Evolutionary conservation across 2,113 vertebrate genomes (phyloP).

Genomic region (Bos indicus): DNA sequence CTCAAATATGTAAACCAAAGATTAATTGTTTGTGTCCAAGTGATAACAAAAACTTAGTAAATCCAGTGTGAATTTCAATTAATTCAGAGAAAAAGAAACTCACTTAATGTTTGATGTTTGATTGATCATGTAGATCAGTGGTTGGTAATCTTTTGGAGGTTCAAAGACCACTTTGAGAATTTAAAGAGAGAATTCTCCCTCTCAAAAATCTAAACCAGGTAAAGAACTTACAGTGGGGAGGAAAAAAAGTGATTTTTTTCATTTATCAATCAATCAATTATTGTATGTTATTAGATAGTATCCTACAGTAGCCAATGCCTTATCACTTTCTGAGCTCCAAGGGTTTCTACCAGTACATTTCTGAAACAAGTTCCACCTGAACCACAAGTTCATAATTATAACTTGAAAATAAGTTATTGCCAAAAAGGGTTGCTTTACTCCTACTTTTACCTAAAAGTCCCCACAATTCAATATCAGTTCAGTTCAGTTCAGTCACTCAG

Average conservation of each 20-base stretch:
- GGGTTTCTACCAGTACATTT: not conserved
- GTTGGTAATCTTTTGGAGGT: not conserved
- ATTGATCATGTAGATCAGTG: not conserved
- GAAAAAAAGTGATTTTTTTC: not conserved
- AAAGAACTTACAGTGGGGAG: not conserved
- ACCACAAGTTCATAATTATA: not conserved
- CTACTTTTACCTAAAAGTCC: not conserved
- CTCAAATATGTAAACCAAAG: slow-evolving; percentile 19
- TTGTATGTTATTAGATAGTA: not conserved
- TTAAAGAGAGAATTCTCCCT: not conserved
- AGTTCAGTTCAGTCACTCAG: no score
- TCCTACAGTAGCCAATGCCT: not conserved
- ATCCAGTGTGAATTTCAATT: not conserved
- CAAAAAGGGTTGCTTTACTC: not conserved
- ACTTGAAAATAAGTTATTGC: not conserved
- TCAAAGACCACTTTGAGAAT: not conserved
- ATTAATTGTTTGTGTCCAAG: not conserved
- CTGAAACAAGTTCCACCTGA: not conserved
- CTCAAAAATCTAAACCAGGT: not conserved
- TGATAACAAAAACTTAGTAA: slow-evolving; percentile 14
- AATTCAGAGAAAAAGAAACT: not conserved
- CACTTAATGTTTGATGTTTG: not conserved
- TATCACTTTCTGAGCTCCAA: not conserved
- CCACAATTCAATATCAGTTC: not conserved
- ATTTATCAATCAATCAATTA: not conserved